These are phyloP conservation scores for Molorchus minor DNA, from an alignment of 2,888 invertebrate genomes.

Conservation along the genomic window DNA sequence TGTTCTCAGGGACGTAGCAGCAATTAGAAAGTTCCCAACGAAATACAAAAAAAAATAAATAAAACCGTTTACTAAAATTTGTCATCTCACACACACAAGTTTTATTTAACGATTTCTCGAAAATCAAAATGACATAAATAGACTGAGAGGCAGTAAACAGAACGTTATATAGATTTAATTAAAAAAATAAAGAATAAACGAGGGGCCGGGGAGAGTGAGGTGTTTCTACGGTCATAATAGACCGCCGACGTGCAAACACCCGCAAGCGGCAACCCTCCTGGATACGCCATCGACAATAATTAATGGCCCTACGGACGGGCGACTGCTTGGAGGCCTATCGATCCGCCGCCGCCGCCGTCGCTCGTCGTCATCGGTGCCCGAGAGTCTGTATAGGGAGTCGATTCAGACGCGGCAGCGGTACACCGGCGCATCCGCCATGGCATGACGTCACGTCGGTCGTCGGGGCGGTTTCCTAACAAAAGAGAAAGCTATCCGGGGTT, in stretches of 20 bases:
- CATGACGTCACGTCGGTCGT: slow-evolving; percentile 33
- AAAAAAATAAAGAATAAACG: too few species aligned
- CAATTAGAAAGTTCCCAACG: too few species aligned
- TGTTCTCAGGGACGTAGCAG: too few species aligned
- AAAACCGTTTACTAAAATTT: too few species aligned
- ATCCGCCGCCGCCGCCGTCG: slow-evolving; percentile 34
- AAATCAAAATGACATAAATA: too few species aligned
- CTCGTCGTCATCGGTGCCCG: slow-evolving; percentile 37
- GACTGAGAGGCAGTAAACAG: too few species aligned
- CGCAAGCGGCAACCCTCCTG: slow-evolving; percentile 7
- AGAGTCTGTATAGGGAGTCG: slow-evolving; percentile 37
- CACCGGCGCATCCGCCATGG: slow-evolving; percentile 14
- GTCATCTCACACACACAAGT: too few species aligned
- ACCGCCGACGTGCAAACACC: slow-evolving; percentile 12
- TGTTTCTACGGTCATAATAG: slow-evolving; percentile 19
- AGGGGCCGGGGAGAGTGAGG: background rate
- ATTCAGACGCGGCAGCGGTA: slow-evolving; percentile 6
- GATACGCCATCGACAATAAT: slow-evolving; percentile 45
- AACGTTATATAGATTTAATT: too few species aligned
- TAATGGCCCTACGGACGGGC: slow-evolving; percentile 44
- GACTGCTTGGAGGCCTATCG: slow-evolving; percentile 54
- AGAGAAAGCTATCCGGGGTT: slow-evolving; percentile 31
- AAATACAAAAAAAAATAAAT: too few species aligned
- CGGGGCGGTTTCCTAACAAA: slow-evolving; percentile 19
- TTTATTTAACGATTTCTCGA: too few species aligned